Conservation (phyloP, 2,113 vertebrate species). For the Calyptomena viridis region DNA sequence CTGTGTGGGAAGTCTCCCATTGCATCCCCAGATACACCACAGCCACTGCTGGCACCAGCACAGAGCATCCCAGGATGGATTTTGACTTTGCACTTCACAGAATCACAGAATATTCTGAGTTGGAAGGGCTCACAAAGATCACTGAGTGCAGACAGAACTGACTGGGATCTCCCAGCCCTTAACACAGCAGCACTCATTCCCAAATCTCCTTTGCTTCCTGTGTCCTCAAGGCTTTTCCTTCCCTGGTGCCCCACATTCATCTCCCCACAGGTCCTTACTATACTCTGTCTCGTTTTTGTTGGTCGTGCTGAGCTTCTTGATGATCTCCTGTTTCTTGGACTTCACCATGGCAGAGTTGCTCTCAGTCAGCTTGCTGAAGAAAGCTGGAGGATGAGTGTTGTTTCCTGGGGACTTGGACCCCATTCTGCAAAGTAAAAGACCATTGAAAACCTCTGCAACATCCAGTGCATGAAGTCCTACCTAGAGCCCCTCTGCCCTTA, state of each 20-base stretch:
- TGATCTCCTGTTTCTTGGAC: conserved; percentile 96
- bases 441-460: not conserved
- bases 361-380: conserved; percentile 98
- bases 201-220: not conserved
- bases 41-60: not conserved
- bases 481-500: not conserved
- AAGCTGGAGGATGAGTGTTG: conserved; percentile 88
- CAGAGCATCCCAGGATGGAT: not conserved
- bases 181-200: not conserved
- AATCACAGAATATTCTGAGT: not conserved
- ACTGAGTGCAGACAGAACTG: not conserved
- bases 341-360: conserved; percentile 95
- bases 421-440: conserved; percentile 71
- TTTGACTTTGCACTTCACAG: not conserved
- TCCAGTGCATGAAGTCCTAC: not conserved
- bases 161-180: not conserved
- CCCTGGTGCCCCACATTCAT: fast-evolving
- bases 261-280: conserved; percentile 77
- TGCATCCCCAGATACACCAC: not conserved
- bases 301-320: conserved; percentile 90
- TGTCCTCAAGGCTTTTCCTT: not conserved
- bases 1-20: not conserved
- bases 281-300: conserved; percentile 86
- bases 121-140: not conserved
- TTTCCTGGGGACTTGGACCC: conserved; percentile 92